These are phyloP conservation scores for Todus mexicanus DNA, from an alignment of 2,797 vertebrate species.

Conservation along the genomic window DNA sequence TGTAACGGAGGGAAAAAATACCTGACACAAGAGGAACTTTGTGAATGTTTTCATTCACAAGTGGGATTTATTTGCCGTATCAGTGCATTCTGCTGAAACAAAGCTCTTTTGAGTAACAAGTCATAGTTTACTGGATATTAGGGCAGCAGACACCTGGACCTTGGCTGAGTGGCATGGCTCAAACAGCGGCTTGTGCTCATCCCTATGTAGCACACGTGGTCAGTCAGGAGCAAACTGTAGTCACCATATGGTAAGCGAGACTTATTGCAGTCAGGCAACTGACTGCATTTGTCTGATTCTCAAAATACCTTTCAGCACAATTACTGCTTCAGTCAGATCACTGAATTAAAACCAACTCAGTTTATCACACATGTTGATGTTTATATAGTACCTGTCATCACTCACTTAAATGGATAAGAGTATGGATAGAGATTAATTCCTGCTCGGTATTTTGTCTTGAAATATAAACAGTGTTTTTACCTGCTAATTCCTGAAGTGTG, in stretches of 20 bases:
- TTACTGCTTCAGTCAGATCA: neutral
- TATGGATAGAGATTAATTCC: conserved; percentile 37
- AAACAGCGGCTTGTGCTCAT: neutral
- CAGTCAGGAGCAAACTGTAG: neutral
- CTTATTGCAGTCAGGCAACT: neutral
- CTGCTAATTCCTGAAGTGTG: conserved; percentile 28
- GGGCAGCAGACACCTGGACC: neutral
- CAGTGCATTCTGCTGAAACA: neutral
- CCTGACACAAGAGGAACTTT: neutral
- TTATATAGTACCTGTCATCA: conserved; percentile 53
- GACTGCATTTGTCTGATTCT: neutral
- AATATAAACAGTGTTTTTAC: conserved; percentile 30
- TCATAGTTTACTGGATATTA: neutral
- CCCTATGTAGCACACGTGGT: accelerated
- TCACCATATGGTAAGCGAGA: neutral
- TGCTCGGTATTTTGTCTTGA: conserved; percentile 24
- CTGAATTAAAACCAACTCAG: neutral
- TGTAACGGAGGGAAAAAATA: neutral
- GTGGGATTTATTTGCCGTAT: neutral
- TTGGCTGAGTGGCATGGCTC: neutral
- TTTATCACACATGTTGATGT: conserved; percentile 8
- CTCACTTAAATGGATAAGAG: conserved; percentile 13
- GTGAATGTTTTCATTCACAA: neutral
- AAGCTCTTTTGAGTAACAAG: neutral
- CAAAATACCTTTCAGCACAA: neutral